Evolutionary conservation across 1,140 invertebrate genomes (phyloP), one percentile per base, ranked within the genome.

Genomic region (Tribolium castaneum): DNA sequence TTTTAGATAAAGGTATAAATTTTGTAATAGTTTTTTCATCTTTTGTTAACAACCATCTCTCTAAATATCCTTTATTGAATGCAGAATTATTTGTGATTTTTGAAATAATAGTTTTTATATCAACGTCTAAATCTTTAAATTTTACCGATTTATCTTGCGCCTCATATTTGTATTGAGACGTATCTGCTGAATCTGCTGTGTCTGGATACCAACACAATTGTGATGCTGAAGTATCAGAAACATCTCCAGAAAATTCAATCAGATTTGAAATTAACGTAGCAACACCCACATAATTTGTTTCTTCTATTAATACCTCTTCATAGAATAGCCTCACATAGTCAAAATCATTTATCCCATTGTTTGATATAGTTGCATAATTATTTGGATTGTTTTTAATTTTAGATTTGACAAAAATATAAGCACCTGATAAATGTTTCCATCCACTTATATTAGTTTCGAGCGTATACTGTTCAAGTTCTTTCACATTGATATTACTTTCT

Each of bases 401-500:
- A 22, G 51, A 74, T 74, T 74, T 74, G 30, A 74, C 51, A 74
- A 74, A 74, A 74, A 74, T 74, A 54, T 74, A 74, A 74, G 50
- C 72, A 74, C 73, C 73, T 75, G 73, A 75, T 75, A 75, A 75
- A 75, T 75, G 54, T 75, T 75, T 75, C 54, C 73, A 75, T 56
- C 54, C 73, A 39, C 34, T 75, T 59, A 75, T 75, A 19, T 62
- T 75, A 75, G 73, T 75, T 75, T 62, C 52, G 16, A 75, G 73
- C 51, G 73, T 76, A 76, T 76, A 76, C 49, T 76, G 59, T 76
- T 76, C 75, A 50, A 76, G 75, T 70, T 76, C 59, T 70, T 76
- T 70, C 34, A 76, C 75, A 70, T 76, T 76, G 75, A 76, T 76
- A 76, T 76, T 76, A 76, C 35, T 76, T 76, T 76, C 75, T 76